phyloP scores from a whole-genome alignment of 2,113 vertebrate species.

The Peromyscus polionotus region DNA sequence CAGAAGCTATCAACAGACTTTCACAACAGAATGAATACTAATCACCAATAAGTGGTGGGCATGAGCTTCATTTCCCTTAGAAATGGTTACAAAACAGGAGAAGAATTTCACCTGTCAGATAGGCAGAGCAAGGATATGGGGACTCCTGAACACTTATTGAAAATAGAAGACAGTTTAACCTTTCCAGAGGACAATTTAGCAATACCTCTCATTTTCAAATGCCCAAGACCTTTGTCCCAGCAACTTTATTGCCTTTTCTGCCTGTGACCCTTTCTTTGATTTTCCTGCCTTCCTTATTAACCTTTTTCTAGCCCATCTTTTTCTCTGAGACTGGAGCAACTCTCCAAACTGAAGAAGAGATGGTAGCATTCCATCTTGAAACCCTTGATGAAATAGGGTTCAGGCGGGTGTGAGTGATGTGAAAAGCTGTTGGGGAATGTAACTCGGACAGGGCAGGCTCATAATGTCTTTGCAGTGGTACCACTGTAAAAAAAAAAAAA shows the following conservation, averaged over 20 bases:
- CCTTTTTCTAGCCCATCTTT: background rate
- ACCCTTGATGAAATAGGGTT: background rate
- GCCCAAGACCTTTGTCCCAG: constrained; percentile 17
- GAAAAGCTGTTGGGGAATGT: background rate
- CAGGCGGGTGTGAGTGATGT: background rate
- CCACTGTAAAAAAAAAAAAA: background rate
- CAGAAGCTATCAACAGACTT: background rate
- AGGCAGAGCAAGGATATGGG: background rate
- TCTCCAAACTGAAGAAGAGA: background rate
- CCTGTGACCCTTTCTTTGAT: background rate
- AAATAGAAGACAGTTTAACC: background rate
- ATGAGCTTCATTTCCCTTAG: background rate
- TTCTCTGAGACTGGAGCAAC: background rate
- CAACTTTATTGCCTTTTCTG: background rate
- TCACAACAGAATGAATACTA: background rate
- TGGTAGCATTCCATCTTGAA: background rate
- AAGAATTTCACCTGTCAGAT: background rate
- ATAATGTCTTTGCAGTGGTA: background rate
- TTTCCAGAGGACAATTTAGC: background rate
- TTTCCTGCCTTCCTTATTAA: background rate
- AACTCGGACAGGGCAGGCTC: too few species aligned
- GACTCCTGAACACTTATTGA: background rate
- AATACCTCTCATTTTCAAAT: background rate
- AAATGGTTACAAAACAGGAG: background rate
- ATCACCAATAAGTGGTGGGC: background rate